phyloP scores from a whole-genome alignment of 2,888 invertebrate genomes.

The Lampropteryx suffumata region DNA sequence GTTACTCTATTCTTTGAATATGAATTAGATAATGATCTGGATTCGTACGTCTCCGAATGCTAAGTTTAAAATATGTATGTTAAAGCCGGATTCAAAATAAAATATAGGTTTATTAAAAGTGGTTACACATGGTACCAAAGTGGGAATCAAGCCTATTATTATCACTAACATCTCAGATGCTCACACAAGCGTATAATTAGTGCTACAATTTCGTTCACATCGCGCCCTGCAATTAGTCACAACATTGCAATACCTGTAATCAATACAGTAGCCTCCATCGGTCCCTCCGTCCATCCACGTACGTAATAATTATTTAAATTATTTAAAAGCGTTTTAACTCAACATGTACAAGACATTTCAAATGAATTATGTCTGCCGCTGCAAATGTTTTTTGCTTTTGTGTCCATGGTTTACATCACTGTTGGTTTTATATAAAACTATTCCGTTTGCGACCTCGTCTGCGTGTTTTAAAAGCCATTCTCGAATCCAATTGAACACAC shows the following conservation, averaged over 20 bases:
- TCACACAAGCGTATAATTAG: conserved; percentile 52
- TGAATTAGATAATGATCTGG: too few species aligned
- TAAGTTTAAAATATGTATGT: too few species aligned
- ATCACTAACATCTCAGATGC: conserved; percentile 46
- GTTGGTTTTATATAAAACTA: too few species aligned
- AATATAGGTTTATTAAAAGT: conserved; percentile 6
- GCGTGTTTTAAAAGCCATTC: too few species aligned
- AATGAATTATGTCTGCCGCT: conserved; percentile 31
- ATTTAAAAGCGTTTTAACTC: conserved; percentile 50
- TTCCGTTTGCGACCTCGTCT: too few species aligned
- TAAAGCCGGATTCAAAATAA: too few species aligned
- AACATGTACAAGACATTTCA: conserved; percentile 31
- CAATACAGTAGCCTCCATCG: conserved; percentile 54
- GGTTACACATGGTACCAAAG: conserved; percentile 18
- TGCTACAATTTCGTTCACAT: conserved; percentile 58
- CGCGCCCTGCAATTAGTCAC: conserved; percentile 59
- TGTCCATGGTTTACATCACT: not conserved
- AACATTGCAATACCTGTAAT: conserved; percentile 53
- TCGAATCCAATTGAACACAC: too few species aligned
- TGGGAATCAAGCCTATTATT: conserved; percentile 27
- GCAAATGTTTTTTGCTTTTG: conserved; percentile 7
- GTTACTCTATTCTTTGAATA: too few species aligned
- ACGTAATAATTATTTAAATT: conserved; percentile 61
- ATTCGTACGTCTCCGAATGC: too few species aligned
- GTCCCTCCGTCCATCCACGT: conserved; percentile 38